These are phyloP conservation scores for Daboia siamensis DNA, from an alignment of 2,113 vertebrate genomes.

Conservation along the genomic window DNA sequence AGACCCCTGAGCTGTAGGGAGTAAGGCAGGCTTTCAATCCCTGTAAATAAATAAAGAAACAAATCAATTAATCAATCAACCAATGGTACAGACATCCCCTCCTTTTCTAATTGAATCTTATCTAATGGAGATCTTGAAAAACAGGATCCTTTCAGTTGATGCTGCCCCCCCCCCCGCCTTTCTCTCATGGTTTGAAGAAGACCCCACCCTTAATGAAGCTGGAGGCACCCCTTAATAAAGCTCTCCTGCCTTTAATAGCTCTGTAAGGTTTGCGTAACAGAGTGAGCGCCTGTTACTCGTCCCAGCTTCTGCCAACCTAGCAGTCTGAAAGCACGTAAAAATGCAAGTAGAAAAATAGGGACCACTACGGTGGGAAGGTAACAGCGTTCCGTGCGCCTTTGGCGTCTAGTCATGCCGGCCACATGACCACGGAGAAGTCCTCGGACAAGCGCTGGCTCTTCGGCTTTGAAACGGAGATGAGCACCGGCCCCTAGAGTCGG, in stretches of 20 bases:
- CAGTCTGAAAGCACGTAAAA: too few species aligned
- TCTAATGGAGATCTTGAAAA: constrained; percentile 6
- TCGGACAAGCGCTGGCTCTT: too few species aligned
- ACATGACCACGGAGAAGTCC: too few species aligned
- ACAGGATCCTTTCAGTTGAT: not conserved
- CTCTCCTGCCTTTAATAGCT: not conserved
- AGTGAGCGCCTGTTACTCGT: too few species aligned
- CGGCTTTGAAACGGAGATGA: too few species aligned
- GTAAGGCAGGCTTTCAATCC: not conserved
- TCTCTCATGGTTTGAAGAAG: not conserved
- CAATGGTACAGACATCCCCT: not conserved
- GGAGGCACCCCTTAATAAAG: not conserved
- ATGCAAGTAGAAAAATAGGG: too few species aligned
- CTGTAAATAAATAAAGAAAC: not conserved
- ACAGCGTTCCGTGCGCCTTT: too few species aligned
- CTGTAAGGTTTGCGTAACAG: not conserved
- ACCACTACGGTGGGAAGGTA: too few species aligned
- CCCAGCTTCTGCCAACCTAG: too few species aligned
- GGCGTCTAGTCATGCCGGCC: too few species aligned
- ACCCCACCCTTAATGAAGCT: not conserved
- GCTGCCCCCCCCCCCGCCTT: not conserved
- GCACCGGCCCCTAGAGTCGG: too few species aligned
- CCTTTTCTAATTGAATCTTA: not conserved
- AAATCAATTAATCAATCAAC: not conserved
- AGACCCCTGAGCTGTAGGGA: not conserved